Evolutionary conservation across 2,888 invertebrate genomes (phyloP).

Genomic region (Acanthococcus lagerstroemiae): DNA sequence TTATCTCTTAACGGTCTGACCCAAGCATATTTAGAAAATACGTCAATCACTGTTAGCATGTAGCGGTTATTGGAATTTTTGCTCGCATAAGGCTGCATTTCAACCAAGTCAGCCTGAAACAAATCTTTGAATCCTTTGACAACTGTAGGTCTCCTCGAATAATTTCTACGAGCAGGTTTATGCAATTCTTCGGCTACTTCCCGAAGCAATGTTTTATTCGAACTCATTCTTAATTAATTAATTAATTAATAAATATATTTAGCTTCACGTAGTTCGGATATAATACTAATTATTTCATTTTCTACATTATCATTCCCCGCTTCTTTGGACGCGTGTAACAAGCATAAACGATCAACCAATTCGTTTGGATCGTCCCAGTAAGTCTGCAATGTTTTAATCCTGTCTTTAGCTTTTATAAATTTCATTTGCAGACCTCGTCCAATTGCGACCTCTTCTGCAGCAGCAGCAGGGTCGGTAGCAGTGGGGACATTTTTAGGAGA

Average conservation of each 20-base stretch:
- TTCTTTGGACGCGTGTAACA: not conserved
- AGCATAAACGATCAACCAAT: conserved; percentile 28
- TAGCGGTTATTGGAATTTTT: not conserved
- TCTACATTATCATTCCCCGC: conserved; percentile 1
- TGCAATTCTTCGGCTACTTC: conserved; percentile 40
- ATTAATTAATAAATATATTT: too few relatives aligned
- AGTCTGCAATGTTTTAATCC: too few relatives aligned
- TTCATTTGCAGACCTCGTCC: too few relatives aligned
- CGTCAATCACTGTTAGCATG: not conserved
- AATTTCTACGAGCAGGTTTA: conserved; percentile 41
- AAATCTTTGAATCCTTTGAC: conserved; percentile 34
- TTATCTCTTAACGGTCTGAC: not conserved
- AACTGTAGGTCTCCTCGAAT: conserved; percentile 39
- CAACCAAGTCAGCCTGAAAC: not conserved
- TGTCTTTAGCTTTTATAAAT: too few relatives aligned
- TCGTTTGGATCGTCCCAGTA: conserved; percentile 12
- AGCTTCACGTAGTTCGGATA: conserved; percentile 4
- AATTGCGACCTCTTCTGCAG: too few relatives aligned
- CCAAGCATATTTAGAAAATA: not conserved
- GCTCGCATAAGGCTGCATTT: not conserved
- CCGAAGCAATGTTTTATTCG: too few relatives aligned
- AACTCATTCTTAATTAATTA: too few relatives aligned
- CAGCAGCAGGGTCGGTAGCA: too few relatives aligned
- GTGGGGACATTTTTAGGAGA: too few relatives aligned
- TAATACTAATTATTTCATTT: not conserved